phyloP scores from a whole-genome alignment of 2,113 vertebrate species.

The Pithys albifrons region DNA sequence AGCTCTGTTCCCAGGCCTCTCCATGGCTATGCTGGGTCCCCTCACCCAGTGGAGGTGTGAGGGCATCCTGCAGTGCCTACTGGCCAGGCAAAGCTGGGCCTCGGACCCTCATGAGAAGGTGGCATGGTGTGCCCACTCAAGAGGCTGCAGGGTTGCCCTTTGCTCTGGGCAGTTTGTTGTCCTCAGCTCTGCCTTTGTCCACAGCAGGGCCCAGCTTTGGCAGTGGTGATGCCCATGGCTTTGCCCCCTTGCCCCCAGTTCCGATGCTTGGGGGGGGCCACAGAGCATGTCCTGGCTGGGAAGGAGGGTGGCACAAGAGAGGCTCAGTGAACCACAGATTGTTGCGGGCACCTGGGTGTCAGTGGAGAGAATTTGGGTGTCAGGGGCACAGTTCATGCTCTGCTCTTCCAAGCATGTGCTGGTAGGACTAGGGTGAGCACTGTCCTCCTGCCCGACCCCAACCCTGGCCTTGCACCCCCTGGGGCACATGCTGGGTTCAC shows the following conservation, averaged over 20 bases:
- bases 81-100: not conserved
- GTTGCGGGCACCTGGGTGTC: not conserved
- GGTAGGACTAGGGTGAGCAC: rapidly evolving
- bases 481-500: rapidly evolving
- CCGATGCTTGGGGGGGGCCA: not conserved
- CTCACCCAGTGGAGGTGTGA: not conserved
- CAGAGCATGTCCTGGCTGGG: not conserved
- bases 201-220: not conserved
- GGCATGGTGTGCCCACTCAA: not conserved
- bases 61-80: not conserved
- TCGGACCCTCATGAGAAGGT: rapidly evolving
- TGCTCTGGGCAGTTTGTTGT: not conserved
- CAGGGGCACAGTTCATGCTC: not conserved
- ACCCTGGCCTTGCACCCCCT: not conserved
- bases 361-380: not conserved
- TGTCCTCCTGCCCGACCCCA: not conserved
- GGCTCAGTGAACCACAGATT: not conserved
- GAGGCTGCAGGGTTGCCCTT: not conserved
- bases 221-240: rapidly evolving
- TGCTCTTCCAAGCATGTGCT: rapidly evolving
- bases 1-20: rapidly evolving
- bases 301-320: not conserved
- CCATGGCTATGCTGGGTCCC: not conserved
- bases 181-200: not conserved
- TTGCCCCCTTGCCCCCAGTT: not conserved